Percentiles rank a stretch among this genome's conserved stretches.
phyloP scores from a whole-genome alignment of 2,888 invertebrate species.

The Spisula subtruncata region DNA sequence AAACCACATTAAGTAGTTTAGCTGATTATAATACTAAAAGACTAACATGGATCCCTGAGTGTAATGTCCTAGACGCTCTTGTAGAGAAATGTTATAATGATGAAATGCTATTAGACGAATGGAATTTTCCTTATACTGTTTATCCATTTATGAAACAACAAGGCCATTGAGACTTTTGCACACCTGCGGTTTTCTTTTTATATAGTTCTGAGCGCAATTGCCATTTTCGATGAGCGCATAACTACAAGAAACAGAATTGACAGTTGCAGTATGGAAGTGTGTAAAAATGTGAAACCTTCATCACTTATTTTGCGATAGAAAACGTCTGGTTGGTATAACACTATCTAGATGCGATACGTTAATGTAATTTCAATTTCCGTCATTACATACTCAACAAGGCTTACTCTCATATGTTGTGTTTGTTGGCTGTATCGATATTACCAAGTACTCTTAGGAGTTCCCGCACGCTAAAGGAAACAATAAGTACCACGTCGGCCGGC shows the following conservation, averaged over 20 bases:
- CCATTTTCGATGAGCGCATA: background rate
- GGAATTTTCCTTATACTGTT: too few relatives aligned
- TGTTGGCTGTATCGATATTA: background rate
- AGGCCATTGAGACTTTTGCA: too few relatives aligned
- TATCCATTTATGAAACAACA: too few relatives aligned
- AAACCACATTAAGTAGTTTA: too few relatives aligned
- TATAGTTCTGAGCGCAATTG: background rate
- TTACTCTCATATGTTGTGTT: conserved; percentile 6
- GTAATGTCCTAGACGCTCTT: too few relatives aligned
- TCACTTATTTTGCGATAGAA: background rate
- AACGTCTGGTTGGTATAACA: background rate
- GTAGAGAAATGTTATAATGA: too few relatives aligned
- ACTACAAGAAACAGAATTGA: background rate
- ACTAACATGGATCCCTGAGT: too few relatives aligned
- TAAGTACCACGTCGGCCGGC: background rate
- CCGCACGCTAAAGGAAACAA: background rate
- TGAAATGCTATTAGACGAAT: too few relatives aligned
- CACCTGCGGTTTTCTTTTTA: background rate
- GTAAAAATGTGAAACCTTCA: background rate
- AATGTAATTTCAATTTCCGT: conserved; percentile 28
- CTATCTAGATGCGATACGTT: conserved; percentile 17
- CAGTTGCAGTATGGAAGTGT: background rate
- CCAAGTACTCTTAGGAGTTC: conserved; percentile 9
- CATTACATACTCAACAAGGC: conserved; percentile 15
- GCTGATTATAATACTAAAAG: too few relatives aligned